A percentile compares a stretch with the other conserved stretches of the same genome.
Evolutionary conservation across 2,113 vertebrate genomes (phyloP).

Genomic region (Hippocampus barbouri): DNA sequence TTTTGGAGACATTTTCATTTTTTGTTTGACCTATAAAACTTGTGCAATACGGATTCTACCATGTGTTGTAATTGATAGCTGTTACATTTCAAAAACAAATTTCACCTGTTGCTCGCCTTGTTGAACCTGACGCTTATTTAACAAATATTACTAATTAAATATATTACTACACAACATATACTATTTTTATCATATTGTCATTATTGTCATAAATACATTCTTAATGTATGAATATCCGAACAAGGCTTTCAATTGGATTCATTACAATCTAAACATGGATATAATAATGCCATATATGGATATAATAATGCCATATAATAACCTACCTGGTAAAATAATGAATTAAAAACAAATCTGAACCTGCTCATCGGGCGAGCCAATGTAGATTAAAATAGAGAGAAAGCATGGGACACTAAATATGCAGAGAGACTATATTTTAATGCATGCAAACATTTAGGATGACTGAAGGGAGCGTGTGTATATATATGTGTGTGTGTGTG

Average conservation of each 20-base stretch:
- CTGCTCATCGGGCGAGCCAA: not conserved
- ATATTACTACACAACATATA: too few species aligned
- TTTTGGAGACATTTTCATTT: too few species aligned
- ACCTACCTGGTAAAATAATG: not conserved
- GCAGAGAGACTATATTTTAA: not conserved
- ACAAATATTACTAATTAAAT: too few species aligned
- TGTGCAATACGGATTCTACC: too few species aligned
- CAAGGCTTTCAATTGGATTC: not conserved
- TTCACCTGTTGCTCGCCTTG: too few species aligned
- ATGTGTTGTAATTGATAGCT: too few species aligned
- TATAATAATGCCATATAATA: not conserved
- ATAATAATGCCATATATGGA: not conserved
- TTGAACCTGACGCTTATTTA: too few species aligned
- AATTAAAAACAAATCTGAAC: not conserved
- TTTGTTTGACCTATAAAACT: too few species aligned
- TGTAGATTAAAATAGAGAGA: not conserved
- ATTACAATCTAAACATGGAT: not conserved
- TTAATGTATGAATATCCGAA: constrained; percentile 42
- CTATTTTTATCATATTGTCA: not conserved
- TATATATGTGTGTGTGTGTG: not conserved
- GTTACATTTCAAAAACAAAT: too few species aligned
- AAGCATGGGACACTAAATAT: not conserved
- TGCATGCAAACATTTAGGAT: constrained; percentile 7
- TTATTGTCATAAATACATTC: constrained; percentile 51
- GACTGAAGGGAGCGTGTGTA: constrained; percentile 27